Evolutionary conservation across 2,888 invertebrate genomes (phyloP), one percentile per base, ranked within the genome.

Genomic region (Dolichomitus sp.): DNA sequence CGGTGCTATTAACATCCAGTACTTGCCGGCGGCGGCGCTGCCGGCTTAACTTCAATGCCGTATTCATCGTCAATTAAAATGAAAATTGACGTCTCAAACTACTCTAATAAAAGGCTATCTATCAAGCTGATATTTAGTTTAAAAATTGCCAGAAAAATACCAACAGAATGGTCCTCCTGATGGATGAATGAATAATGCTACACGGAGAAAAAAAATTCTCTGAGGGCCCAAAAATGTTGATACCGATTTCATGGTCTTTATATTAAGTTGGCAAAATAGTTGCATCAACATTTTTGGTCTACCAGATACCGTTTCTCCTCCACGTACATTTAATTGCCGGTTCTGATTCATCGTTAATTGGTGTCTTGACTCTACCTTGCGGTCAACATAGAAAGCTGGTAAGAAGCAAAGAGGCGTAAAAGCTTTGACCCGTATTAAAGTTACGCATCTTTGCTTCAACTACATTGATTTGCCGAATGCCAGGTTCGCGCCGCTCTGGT

Each of bases 401-500:
- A 9, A 54, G 27, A n/a, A 66, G 42, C 73, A 30, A 59, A 78
- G 45, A 61, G 57, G 11, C 59, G 27, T n/a, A 37, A 17, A 17
- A 65, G 14, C 6, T 27, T 65, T 59, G 3, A 4, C 1, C 19
- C 2, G 5, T 6, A 2, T n/a, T 17, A 17, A 59, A 7, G 65
- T 48, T 59, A 45, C 33, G 75, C 65, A 17, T 75, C 69, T 78
- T 61, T 37, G 61, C 33, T 61, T 40, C 17, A 19, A n/a, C 7
- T 14, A 12, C 19, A 17, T n/a, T 37, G 9, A 61, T 61, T 37
- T 48, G 61, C 59, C 78, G 57, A 69, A 78, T 78, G 81, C 63
- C 81, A 68, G 57, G 68, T 23, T 57, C 59, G 66, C 74, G 63
- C 69, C 69, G 79, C 79, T 79, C 82, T 70, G 66, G 79, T 82